Conservation (phyloP, 2,888 invertebrate species). For the Pollenia angustigena region DNA sequence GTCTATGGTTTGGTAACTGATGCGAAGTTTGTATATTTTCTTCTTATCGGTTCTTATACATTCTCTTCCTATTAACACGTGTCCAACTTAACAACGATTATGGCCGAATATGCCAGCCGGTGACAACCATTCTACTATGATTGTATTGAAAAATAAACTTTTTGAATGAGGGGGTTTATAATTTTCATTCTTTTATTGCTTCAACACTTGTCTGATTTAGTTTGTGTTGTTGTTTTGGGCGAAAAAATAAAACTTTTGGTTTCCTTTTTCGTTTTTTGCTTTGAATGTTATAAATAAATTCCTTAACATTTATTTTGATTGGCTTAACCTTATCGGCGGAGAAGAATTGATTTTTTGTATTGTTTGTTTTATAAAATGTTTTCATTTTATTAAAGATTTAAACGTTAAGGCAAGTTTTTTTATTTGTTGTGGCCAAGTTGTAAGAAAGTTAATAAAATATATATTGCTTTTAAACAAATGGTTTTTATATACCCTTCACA, state of each 20-base stretch:
- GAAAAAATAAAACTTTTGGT: background rate
- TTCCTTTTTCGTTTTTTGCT: background rate
- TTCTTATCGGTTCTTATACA: background rate
- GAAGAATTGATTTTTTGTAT: conserved; percentile 20
- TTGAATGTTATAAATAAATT: conserved; percentile 59
- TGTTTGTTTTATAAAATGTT: background rate
- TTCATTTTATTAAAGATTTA: conserved; percentile 20
- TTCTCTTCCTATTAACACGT: background rate
- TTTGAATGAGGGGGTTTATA: background rate
- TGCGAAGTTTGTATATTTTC: no score
- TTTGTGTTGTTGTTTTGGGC: conserved; percentile 7
- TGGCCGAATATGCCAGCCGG: background rate
- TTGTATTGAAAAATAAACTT: background rate
- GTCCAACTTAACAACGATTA: conserved; percentile 8
- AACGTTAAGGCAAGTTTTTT: background rate
- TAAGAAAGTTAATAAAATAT: conserved; percentile 33
- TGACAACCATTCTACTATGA: background rate
- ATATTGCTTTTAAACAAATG: background rate
- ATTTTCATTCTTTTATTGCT: conserved; percentile 47
- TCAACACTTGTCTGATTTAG: conserved; percentile 52
- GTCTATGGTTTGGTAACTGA: no score
- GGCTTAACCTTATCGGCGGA: conserved; percentile 19
- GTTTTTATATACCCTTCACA: background rate
- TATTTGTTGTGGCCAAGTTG: background rate
- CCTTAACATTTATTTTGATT: conserved; percentile 60